Percentiles rank a stretch among this genome's conserved stretches.
These are phyloP conservation scores for Cybosia mesomella DNA, from an alignment of 2,888 invertebrate genomes.

Conservation along the genomic window DNA sequence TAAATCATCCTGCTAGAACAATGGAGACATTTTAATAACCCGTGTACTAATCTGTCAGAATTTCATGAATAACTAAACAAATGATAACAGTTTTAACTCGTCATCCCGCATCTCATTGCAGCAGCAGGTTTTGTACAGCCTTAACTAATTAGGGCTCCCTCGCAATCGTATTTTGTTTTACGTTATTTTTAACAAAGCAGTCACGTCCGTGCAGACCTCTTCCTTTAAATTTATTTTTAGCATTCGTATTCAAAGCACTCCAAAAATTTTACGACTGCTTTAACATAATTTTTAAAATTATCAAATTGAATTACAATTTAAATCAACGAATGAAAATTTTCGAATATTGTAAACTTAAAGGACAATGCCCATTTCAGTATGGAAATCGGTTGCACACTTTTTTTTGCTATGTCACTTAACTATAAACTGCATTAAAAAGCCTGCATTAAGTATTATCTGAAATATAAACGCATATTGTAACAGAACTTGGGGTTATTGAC, in stretches of 20 bases:
- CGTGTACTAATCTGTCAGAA: slow-evolving; percentile 14
- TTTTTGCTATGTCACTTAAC: no score
- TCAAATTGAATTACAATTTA: neutral
- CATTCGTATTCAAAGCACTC: slow-evolving; percentile 50
- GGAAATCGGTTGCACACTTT: no score
- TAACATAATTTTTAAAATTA: slow-evolving; percentile 24
- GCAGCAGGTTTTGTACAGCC: slow-evolving; percentile 46
- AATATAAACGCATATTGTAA: no score
- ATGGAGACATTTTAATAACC: slow-evolving; percentile 12
- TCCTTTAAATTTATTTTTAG: slow-evolving; percentile 56
- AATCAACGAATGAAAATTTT: no score
- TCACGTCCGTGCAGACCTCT: slow-evolving; percentile 59
- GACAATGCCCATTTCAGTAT: no score
- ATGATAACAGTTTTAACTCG: slow-evolving; percentile 55
- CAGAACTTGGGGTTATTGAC: no score
- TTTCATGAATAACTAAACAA: slow-evolving; percentile 47
- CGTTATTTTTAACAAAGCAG: slow-evolving; percentile 63
- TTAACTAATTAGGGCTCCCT: slow-evolving; percentile 63
- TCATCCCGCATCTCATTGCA: slow-evolving; percentile 46
- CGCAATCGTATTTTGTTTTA: slow-evolving; percentile 63
- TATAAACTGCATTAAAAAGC: no score
- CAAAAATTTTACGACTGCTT: slow-evolving; percentile 44
- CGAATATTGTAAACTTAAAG: no score
- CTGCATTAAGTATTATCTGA: no score
- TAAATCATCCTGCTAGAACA: neutral